Conservation (phyloP, 2,888 invertebrate species). For the Ormyrus pomaceus region DNA sequence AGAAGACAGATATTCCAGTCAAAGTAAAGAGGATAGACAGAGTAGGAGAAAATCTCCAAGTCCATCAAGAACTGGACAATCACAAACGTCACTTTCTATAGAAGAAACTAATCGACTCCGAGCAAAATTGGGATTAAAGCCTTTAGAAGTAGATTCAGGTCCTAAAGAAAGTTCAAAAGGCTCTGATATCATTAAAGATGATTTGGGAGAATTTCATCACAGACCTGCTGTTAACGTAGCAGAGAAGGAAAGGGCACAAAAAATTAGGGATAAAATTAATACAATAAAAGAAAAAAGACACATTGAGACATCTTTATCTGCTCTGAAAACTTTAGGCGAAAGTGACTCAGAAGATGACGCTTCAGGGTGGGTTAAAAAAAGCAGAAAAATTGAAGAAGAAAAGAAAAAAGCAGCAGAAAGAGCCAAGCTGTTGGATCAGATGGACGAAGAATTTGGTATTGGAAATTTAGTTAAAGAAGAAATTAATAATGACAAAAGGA, state of each 20-base stretch:
- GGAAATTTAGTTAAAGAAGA: conserved; percentile 90
- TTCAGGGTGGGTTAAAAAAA: conserved; percentile 89
- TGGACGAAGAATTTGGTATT: conserved; percentile 96
- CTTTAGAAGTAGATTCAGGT: conserved; percentile 82
- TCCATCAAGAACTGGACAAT: conserved; percentile 70
- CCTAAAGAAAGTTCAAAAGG: conserved; percentile 61
- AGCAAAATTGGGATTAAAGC: conserved; percentile 95
- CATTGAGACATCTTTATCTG: conserved; percentile 82
- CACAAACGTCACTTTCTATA: conserved; percentile 82
- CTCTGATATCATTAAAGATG: conserved; percentile 75
- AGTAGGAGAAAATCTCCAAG: conserved; percentile 55
- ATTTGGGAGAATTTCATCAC: conserved; percentile 89
- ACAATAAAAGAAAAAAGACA: conserved; percentile 87
- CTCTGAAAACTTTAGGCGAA: conserved; percentile 81
- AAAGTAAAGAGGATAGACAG: conserved; percentile 40
- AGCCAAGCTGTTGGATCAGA: conserved; percentile 93
- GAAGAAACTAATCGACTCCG: conserved; percentile 92
- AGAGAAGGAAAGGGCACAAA: conserved; percentile 86
- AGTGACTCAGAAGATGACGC: conserved; percentile 86
- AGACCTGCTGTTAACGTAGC: conserved; percentile 88
- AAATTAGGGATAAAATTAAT: conserved; percentile 87
- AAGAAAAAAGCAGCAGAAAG: conserved; percentile 90
- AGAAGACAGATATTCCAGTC: conserved; percentile 41
- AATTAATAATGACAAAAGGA: conserved; percentile 78
- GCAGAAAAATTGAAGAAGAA: conserved; percentile 85